Base-by-base conservation (phyloP, 1,140 invertebrate genomes). In the Drosophila nigromelanica region DNA sequence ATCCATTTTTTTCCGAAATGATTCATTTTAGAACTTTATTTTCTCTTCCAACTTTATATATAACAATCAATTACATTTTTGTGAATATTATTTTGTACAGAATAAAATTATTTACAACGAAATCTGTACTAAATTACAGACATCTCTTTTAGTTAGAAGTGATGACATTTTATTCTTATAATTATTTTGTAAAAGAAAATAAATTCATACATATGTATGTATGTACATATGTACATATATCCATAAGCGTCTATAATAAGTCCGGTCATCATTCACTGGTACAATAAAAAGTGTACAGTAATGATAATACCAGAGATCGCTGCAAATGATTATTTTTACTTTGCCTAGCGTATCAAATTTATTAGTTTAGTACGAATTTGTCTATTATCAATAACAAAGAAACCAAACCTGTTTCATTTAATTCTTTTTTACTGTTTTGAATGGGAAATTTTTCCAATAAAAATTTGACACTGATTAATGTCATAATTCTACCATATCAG, bases 391-490 rank as follows among this genome's bases (percentile, higher is more conserved):
- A 51, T 18, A 35, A 15, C 15, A 52, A 24, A 15, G 11, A 40
- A 51, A 66, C 14, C 10, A 56, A 45, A 45, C 33, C 50, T 12
- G 67, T 59, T 56, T 30, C 8, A 27, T 60, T 68, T 62, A 14
- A n/a, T 43, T 39, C 14, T 51, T 51, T 27, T 27, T n/a, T 52
- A 11, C 14, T 47, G 33, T 37, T 47, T 27, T 43, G 45, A 61
- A 45, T 50, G 15, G 30, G 43, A 33, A 64, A 71, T 52, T 71
- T 71, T 64, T 39, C 18, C 21, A 72, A 66, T 37, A 51, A 42
- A 40, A 56, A 35, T 18, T 64, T 71, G 69, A 66, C 62, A 67
- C 62, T 72, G 62, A 72, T 66, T 72, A 66, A 72, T 72, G 69
- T 37, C 47, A 43, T 66, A 56, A 50, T 43, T 72, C 50, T 14